Conservation (phyloP, 1,140 invertebrate genomes). For the Zaprionus lachaisei region DNA sequence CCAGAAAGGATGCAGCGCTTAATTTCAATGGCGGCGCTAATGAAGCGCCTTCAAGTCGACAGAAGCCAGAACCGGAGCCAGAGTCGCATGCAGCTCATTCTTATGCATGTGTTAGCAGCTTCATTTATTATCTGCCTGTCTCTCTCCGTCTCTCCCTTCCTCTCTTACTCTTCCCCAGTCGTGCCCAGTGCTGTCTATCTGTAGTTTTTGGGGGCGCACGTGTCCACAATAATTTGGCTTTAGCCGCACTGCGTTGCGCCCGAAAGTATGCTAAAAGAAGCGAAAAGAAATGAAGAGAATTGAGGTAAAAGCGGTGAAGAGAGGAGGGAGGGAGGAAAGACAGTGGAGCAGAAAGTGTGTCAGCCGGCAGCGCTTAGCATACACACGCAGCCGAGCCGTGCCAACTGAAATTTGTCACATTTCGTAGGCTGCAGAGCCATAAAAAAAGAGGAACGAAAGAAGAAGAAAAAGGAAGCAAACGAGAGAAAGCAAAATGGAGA, state of each 20-base stretch:
- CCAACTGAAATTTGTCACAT: conserved; percentile 66
- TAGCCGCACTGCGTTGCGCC: conserved; percentile 54
- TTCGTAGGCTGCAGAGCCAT: conserved; percentile 63
- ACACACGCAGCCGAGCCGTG: not conserved
- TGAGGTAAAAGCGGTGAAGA: no score
- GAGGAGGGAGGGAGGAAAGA: not conserved
- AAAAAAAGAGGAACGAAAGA: conserved; percentile 11
- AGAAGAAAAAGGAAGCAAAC: not conserved
- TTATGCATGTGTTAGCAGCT: conserved; percentile 17
- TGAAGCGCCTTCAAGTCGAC: conserved; percentile 49
- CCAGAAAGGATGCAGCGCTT: conserved; percentile 49
- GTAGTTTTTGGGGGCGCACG: conserved; percentile 44
- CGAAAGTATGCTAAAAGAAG: conserved; percentile 45
- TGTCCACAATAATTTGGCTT: conserved; percentile 70
- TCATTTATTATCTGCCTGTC: conserved; percentile 1
- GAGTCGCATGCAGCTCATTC: conserved; percentile 25
- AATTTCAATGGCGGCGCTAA: conserved; percentile 69
- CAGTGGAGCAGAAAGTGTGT: conserved; percentile 55
- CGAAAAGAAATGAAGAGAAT: not conserved
- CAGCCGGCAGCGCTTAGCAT: conserved; percentile 48
- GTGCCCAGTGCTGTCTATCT: conserved; percentile 10
- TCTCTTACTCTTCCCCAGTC: not conserved
- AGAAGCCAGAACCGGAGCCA: conserved; percentile 2
- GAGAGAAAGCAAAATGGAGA: conserved; percentile 42
- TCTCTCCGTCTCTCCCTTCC: not conserved